Evolutionary conservation across 1,140 invertebrate genomes (phyloP), one percentile per base, ranked within the genome.

Genomic region (Patella vulgata): DNA sequence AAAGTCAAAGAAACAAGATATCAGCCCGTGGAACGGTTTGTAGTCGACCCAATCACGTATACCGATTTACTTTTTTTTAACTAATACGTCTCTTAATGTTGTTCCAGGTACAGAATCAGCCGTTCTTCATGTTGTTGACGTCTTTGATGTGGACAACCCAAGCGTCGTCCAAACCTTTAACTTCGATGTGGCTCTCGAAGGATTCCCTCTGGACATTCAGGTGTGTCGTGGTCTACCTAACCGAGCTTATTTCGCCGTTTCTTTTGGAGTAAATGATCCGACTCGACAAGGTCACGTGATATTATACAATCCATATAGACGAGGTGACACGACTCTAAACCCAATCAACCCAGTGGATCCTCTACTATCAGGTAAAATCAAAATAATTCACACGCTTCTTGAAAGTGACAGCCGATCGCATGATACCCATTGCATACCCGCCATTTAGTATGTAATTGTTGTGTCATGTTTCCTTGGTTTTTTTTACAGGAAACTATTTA

Each of bases 261-360:
- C 46, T 12, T 48, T 48, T 48, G 46, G 28, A 14, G 46, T 14
- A 6, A 17, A 48, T 6, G 46, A 48, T 48, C 28, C 46, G 23
- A 3, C 46, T 14, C 14, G 17, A 25, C 21, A 48, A 17, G 46
- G 46, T 17, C 46, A 48, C 11, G 3, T 48, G 3, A 28, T 48
- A 14, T 28, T 48, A 17, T 48, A 48, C 21, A 21, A n/a, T 3
- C 46, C 28, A 23, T 48, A 25, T 48, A 28, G 14, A 28, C n/a
- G 46, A 23, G 28, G 23, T 28, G 14, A 23, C n/a, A 28, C 23
- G n/a, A 25, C 46, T 25, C 23, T 48, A 8, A 48, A 23, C 14
- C 46, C 46, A 17, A 23, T 48, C 8, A 48, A 48, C 23, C n/a
- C 46, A 21, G 3, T 8, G 25, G 46, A 48, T 44, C 42, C 42